Evolutionary conservation across 2,113 vertebrate genomes (phyloP), one percentile per base, ranked within the genome.

Genomic region (Hemiprocne comata): DNA sequence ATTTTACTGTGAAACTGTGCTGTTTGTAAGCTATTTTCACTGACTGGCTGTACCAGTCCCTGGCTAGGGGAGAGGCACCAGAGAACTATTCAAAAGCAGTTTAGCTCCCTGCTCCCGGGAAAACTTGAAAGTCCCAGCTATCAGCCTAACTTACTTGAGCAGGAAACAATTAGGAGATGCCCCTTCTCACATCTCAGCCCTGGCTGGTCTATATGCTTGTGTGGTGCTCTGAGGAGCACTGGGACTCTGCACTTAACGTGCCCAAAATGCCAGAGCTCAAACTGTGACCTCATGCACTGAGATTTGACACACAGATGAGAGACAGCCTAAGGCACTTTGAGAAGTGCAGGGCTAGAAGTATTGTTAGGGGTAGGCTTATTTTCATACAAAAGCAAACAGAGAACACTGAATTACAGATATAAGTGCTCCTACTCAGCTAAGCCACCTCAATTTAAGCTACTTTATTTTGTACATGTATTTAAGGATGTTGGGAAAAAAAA

Each of bases 1-100:
- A 70, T 31, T 70, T 93, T 66, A 58, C 54, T 77, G 60, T 88
- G 82, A 90, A 93, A 90, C n/a, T 86, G 64, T 55, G 40, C 36
- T 83, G 21, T 58, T 73, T 76, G 58, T 33, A 87, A 90, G 33
- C 25, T 76, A 5, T 88, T 92, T 93, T 76, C 75, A 33, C 72
- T 48, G 54, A 2, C 15, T 73, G 54, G 36, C 25, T 54, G 2
- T 50, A 50, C 29, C 34, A 44, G 54, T 72, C 25, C 17, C 66
- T 29, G 33, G 24, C 19, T 48, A n/a, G 31, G 23, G 15, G 3
- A 72, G 15, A 73, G 40, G 54, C 33, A 78, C 36, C 9, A 24
- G 23, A 85, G 33, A 40, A 6, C 61, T 64, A 23, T 34, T 91
- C 33, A 65, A 79, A 65, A 73, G 36, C 15, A 16, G 14, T 91